Evolutionary conservation across 2,888 invertebrate genomes (phyloP).

Genomic region (Adelognathus sp.): DNA sequence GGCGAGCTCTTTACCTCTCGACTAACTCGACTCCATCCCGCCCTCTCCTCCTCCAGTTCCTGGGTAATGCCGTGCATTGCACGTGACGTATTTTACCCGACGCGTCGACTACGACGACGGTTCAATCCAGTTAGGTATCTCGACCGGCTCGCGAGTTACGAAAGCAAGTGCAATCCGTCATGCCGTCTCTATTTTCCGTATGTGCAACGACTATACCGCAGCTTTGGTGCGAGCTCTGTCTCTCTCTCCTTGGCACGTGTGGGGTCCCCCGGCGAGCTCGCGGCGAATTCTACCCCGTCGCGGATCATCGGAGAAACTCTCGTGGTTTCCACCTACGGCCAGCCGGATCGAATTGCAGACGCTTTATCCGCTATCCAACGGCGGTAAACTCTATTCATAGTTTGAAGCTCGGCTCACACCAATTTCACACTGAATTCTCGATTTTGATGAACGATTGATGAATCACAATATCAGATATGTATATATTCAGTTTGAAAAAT

Average conservation of each 20-base stretch:
- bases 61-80: not conserved
- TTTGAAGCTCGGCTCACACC: not conserved
- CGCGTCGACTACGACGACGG: constrained; percentile 11
- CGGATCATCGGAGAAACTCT: constrained; percentile 18
- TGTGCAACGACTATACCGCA: not conserved
- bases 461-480: not conserved
- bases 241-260: constrained; percentile 19
- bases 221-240: not conserved
- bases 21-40: constrained; percentile 9
- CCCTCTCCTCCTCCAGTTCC: not conserved
- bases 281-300: not conserved
- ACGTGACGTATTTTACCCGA: constrained; percentile 47
- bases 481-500: not conserved
- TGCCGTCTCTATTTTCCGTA: constrained; percentile 13
- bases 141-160: constrained; percentile 27
- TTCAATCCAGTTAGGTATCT: constrained; percentile 47
- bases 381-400: too few relatives aligned
- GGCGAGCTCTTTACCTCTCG: constrained; percentile 9
- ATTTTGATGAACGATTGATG: not conserved
- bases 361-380: not conserved
- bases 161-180: constrained; percentile 49
- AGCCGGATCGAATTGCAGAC: constrained; percentile 17
- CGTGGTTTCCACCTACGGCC: constrained; percentile 12
- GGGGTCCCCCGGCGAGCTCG: not conserved
- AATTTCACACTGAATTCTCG: not conserved